Evolutionary conservation across 2,113 vertebrate genomes (phyloP).

Genomic region (Anoplopoma fimbria): DNA sequence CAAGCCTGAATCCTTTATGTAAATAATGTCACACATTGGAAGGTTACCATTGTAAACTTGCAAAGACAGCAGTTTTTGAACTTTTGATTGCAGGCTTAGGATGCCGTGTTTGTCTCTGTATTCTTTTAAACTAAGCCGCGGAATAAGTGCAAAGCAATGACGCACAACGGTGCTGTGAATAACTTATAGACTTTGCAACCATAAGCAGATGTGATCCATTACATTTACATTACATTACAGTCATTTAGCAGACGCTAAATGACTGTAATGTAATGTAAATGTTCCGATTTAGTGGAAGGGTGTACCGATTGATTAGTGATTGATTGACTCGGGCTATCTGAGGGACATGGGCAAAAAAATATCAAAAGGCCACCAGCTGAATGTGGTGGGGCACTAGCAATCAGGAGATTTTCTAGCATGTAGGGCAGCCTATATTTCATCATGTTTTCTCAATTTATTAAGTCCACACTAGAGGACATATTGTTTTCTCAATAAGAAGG

Average conservation of each 20-base stretch:
- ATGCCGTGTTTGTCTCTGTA: constrained; percentile 49
- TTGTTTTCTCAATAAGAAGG: neutral
- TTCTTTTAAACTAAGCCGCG: constrained; percentile 34
- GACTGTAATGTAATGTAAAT: too few relatives aligned
- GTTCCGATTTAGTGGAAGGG: neutral
- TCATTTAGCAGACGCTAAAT: too few relatives aligned
- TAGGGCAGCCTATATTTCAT: neutral
- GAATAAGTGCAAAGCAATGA: constrained; percentile 53
- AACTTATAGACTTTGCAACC: neutral
- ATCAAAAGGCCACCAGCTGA: neutral
- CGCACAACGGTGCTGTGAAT: constrained; percentile 18
- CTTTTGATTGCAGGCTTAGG: constrained; percentile 78
- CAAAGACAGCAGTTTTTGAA: constrained; percentile 82
- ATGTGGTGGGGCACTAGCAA: neutral
- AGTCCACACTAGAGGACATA: too few relatives aligned
- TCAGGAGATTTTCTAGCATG: neutral
- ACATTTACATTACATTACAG: too few relatives aligned
- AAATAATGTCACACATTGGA: constrained; percentile 85
- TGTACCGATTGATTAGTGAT: neutral
- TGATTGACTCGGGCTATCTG: neutral
- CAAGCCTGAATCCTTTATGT: constrained; percentile 85
- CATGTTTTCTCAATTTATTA: too few relatives aligned
- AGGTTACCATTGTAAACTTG: constrained; percentile 84
- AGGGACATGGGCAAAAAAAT: neutral
- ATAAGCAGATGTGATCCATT: constrained; percentile 16